Percentiles rank a stretch among this genome's conserved stretches.
Evolutionary conservation across 2,797 vertebrate species (phyloP).

Genomic region (Leptoclinus maculatus): DNA sequence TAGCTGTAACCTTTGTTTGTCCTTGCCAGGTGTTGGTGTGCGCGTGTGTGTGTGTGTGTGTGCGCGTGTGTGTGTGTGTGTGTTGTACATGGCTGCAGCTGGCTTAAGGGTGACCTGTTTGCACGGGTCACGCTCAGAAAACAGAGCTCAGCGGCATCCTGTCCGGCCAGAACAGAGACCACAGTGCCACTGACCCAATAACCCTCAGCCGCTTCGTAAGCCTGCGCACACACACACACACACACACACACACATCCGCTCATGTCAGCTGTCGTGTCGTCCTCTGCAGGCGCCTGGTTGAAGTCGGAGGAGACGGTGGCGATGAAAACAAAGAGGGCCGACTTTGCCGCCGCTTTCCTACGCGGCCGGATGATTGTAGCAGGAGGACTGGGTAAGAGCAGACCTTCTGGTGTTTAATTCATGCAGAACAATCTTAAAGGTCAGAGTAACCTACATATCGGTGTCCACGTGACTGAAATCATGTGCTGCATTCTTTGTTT

Average conservation of each 20-base stretch:
- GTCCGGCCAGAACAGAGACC: conserved; percentile 32
- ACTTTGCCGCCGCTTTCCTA: conserved; percentile 91
- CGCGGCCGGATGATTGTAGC: conserved; percentile 91
- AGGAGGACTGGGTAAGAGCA: conserved; percentile 91
- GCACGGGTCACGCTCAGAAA: conserved; percentile 43
- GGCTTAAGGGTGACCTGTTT: conserved; percentile 41
- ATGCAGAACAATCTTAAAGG: not conserved
- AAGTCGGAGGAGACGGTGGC: conserved; percentile 91
- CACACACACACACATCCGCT: conserved; percentile 18
- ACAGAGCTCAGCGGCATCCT: conserved; percentile 54
- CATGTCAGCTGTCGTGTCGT: conserved; percentile 18
- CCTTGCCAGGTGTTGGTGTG: conserved; percentile 41
- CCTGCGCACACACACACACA: conserved; percentile 1
- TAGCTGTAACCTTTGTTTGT: conserved; percentile 55
- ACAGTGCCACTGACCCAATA: conserved; percentile 20
- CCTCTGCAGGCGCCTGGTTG: conserved; percentile 88
- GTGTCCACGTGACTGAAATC: not conserved
- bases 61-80: conserved; percentile 25
- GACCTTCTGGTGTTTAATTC: not conserved
- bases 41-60: conserved; percentile 17
- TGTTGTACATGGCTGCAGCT: conserved; percentile 40
- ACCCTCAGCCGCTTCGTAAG: conserved; percentile 22
- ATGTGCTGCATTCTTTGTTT: not conserved
- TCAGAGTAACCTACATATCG: not conserved
- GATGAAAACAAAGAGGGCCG: conserved; percentile 95